These are phyloP conservation scores for Philotrypesis tridentata DNA, from an alignment of 1,140 invertebrate genomes.

Conservation along the genomic window DNA sequence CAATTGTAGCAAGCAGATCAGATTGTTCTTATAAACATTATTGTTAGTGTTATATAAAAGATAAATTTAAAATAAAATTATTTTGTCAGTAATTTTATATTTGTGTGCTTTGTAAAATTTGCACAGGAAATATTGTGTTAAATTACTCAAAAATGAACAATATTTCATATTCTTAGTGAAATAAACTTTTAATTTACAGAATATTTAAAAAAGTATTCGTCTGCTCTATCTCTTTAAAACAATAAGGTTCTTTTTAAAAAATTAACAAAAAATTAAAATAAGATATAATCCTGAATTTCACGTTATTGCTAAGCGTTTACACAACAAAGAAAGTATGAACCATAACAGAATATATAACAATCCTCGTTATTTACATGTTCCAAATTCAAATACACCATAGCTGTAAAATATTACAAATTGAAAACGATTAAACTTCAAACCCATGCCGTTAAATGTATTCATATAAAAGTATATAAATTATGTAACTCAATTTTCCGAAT, in stretches of 20 bases:
- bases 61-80: too few species aligned
- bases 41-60: too few species aligned
- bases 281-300: not conserved
- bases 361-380: not conserved
- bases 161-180: too few species aligned
- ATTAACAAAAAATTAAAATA: not conserved
- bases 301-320: not conserved
- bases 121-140: not conserved
- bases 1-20: too few species aligned
- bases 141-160: not conserved
- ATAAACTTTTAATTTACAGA: too few species aligned
- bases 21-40: too few species aligned
- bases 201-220: not conserved
- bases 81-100: too few species aligned
- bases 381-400: not conserved
- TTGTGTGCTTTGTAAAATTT: not conserved
- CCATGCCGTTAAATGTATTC: not conserved
- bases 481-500: not conserved
- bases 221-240: not conserved
- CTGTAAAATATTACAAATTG: not conserved
- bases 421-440: not conserved
- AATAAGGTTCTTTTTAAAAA: not conserved
- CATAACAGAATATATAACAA: not conserved
- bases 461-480: slow-evolving; percentile 16
- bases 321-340: not conserved